These are phyloP conservation scores for Phodopus roborovskii DNA, from an alignment of 2,113 vertebrate species.

Conservation along the genomic window DNA sequence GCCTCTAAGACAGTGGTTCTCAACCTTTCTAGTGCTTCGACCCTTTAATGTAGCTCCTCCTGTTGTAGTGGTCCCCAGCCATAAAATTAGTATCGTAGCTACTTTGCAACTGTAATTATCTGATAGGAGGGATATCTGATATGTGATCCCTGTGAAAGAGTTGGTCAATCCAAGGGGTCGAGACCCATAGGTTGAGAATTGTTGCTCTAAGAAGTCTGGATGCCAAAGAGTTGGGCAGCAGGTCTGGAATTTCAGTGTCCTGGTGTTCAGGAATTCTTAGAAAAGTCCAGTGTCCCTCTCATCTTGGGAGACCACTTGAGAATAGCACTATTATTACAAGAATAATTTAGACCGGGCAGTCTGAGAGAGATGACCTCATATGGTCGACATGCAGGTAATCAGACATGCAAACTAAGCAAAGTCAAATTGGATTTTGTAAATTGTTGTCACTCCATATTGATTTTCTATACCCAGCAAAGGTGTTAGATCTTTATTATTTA, in stretches of 20 bases:
- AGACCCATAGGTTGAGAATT: background rate
- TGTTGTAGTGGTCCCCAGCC: background rate
- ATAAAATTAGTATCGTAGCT: background rate
- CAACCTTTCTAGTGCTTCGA: background rate
- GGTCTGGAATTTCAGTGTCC: slow-evolving; percentile 7
- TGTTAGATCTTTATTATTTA: background rate
- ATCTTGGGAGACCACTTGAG: background rate
- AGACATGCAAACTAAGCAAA: background rate
- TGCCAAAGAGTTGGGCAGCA: background rate
- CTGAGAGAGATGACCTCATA: background rate
- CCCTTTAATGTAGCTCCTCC: background rate
- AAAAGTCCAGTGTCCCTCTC: background rate
- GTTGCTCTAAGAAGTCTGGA: background rate
- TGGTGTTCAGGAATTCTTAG: slow-evolving; percentile 57
- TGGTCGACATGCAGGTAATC: background rate
- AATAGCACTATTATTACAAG: background rate
- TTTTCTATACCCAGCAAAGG: background rate
- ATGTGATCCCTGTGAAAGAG: background rate
- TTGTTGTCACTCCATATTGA: background rate
- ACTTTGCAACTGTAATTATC: background rate
- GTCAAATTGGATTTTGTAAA: background rate
- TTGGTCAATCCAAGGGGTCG: background rate
- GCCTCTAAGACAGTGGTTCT: background rate
- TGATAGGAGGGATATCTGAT: background rate
- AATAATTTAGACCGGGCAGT: background rate